A percentile compares a stretch with the other conserved stretches of the same genome.
phyloP scores from a whole-genome alignment of 2,113 vertebrate genomes.

The Festucalex cinctus region DNA sequence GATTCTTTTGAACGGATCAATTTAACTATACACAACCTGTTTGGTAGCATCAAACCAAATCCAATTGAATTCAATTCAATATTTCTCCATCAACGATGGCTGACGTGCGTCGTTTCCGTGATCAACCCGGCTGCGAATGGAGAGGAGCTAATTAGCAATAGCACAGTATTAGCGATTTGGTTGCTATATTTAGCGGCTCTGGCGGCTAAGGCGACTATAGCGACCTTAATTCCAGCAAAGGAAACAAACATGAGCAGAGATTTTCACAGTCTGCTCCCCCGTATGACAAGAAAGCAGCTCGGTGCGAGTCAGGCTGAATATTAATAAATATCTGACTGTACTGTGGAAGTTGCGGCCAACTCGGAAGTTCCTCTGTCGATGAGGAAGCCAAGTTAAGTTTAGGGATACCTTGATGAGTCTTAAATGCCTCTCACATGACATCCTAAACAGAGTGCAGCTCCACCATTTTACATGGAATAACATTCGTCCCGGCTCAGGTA shows the following conservation, averaged over 20 bases:
- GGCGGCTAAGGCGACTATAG: not conserved
- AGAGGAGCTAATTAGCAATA: not conserved
- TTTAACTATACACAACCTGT: too few relatives aligned
- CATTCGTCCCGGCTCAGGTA: constrained; percentile 10
- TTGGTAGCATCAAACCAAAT: not conserved
- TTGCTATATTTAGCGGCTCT: not conserved
- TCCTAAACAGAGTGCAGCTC: constrained; percentile 8
- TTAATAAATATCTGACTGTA: too few relatives aligned
- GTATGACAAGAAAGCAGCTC: not conserved
- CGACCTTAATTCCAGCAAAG: not conserved
- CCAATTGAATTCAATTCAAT: not conserved
- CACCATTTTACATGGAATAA: not conserved
- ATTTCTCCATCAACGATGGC: not conserved
- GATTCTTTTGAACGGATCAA: not conserved
- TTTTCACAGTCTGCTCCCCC: not conserved
- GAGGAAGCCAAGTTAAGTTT: not conserved
- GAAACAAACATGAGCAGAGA: not conserved
- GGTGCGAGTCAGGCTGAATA: not conserved
- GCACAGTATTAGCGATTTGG: not conserved
- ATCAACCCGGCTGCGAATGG: not conserved
- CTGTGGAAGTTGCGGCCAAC: not conserved
- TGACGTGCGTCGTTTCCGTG: not conserved
- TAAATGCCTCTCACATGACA: constrained; percentile 26
- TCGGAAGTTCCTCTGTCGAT: not conserved
- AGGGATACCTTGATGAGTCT: constrained; percentile 25